Percentiles rank a stretch among this genome's conserved stretches.
These are phyloP conservation scores for Tetragnatha montana DNA, from an alignment of 2,888 invertebrate genomes.

Conservation along the genomic window DNA sequence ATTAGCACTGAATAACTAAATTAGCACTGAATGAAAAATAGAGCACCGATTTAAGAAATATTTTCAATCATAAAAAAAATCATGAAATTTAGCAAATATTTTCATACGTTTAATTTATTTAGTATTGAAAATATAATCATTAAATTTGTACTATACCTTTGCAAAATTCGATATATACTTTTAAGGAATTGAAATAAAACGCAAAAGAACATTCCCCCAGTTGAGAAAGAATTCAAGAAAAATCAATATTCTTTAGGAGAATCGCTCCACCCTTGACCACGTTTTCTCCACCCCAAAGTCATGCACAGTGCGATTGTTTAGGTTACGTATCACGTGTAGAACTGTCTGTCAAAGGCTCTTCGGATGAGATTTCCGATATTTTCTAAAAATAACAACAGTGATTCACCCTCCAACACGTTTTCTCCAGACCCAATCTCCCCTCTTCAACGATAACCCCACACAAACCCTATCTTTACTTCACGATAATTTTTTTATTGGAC, in stretches of 20 bases:
- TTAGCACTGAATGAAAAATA: too few species aligned
- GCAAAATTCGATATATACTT: too few species aligned
- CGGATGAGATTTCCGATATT: background rate
- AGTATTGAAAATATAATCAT: too few species aligned
- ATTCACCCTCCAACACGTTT: background rate
- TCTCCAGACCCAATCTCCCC: background rate
- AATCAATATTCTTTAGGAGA: background rate
- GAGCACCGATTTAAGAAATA: too few species aligned
- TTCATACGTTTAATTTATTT: too few species aligned
- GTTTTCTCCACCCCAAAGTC: background rate
- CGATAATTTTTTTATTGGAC: background rate
- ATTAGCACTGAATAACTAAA: too few species aligned
- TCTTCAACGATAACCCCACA: background rate
- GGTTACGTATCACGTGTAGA: background rate
- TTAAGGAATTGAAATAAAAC: too few species aligned
- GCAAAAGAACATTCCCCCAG: too few species aligned
- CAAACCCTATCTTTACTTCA: background rate
- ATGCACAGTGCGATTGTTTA: background rate
- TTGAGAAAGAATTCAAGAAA: background rate
- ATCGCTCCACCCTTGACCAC: background rate
- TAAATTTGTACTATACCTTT: too few species aligned
- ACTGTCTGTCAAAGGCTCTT: background rate
- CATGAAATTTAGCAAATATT: too few species aligned
- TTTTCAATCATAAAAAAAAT: too few species aligned
- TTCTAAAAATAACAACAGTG: constrained; percentile 30